Conservation (phyloP, 37 sponge, comb jelly and placozoan genomes). For the Spongilla lacustris region DNA sequence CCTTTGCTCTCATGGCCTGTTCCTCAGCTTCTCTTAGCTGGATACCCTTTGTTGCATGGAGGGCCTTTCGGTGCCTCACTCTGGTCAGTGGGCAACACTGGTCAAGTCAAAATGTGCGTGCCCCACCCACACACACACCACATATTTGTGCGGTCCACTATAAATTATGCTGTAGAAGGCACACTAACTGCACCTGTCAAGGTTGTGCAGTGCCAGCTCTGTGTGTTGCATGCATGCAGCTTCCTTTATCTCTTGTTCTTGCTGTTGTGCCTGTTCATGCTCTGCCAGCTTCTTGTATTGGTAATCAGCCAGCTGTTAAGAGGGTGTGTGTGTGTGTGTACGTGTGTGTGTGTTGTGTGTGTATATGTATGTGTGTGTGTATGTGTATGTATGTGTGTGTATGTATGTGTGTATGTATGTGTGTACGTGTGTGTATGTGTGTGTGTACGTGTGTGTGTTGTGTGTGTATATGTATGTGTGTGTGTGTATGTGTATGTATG, state of each 20-base stretch:
- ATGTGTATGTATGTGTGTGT: background rate
- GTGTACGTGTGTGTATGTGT: too few species aligned
- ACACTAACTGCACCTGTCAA: background rate
- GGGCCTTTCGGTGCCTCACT: constrained; percentile 4
- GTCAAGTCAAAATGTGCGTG: too few species aligned
- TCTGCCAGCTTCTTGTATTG: background rate
- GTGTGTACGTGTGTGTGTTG: too few species aligned
- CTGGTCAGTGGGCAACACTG: background rate
- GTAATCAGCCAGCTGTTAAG: background rate
- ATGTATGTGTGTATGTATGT: background rate
- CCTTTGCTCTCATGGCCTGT: background rate
- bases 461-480: too few species aligned
- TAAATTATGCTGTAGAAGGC: background rate
- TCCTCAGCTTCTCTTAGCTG: background rate
- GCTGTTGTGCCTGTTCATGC: background rate
- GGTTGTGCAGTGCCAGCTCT: background rate
- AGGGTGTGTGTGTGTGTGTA: too few species aligned
- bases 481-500: too few species aligned
- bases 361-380: too few species aligned
- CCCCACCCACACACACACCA: too few species aligned
- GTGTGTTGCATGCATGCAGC: background rate
- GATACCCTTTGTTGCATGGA: background rate
- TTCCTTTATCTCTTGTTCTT: background rate
- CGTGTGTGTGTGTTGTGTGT: too few species aligned
- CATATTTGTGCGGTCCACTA: background rate